A percentile compares a stretch with the other conserved stretches of the same genome.
Evolutionary conservation across 2,888 invertebrate species (phyloP).

Genomic region (Dicranocentrus wangi): DNA sequence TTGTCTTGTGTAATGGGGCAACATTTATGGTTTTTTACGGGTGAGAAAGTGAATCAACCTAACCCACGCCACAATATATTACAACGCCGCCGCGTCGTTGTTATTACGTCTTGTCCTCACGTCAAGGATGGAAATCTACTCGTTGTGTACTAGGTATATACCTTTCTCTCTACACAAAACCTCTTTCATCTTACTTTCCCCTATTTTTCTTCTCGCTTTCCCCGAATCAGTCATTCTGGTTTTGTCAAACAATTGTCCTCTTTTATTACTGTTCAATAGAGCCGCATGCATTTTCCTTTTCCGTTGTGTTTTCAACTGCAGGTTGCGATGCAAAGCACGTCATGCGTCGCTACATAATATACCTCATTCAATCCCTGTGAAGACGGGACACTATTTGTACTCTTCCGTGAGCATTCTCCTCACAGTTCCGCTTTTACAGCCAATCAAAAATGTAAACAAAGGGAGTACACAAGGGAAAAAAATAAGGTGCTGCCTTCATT

Average conservation of each 20-base stretch:
- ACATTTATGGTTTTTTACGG: background rate
- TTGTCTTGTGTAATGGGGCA: background rate
- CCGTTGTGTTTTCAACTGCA: background rate
- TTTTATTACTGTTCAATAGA: background rate
- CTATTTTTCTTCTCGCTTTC: too few species aligned
- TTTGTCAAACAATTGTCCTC: background rate
- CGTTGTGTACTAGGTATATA: too few species aligned
- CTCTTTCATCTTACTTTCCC: too few species aligned
- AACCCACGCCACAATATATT: background rate
- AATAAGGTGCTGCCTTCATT: too few species aligned
- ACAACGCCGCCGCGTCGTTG: background rate
- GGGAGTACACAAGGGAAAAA: background rate
- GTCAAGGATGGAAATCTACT: too few species aligned
- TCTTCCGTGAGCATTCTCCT: background rate
- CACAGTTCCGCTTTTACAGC: background rate
- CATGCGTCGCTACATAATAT: constrained; percentile 5
- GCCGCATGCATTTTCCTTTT: background rate
- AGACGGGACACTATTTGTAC: too few species aligned
- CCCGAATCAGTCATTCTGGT: background rate
- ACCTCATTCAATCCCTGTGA: background rate
- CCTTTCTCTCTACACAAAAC: too few species aligned
- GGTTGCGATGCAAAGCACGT: background rate
- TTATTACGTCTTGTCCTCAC: too few species aligned
- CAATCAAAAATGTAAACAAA: constrained; percentile 26
- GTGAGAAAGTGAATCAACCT: too few species aligned